Base-by-base conservation (phyloP, 1,140 invertebrate species). In the Drosophila kurseongensis region DNA sequence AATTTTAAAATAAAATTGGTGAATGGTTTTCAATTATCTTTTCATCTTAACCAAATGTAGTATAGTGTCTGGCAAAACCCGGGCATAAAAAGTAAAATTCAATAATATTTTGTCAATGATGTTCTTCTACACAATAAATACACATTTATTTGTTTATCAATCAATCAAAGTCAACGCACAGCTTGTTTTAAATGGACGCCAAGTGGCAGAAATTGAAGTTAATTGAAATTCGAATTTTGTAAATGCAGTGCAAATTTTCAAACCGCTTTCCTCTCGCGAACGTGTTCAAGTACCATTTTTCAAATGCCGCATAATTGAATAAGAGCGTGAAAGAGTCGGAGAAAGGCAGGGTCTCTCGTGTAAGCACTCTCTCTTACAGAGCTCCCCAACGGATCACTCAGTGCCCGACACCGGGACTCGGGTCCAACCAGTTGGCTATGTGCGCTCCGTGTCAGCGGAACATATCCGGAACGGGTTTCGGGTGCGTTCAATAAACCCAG, bases 201-300 rank as follows among this genome's bases (percentile, higher is more conserved):
- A 86, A 85, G 57, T 69, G 74, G 73, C 62, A 81, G 66, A 60
- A 61, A 86, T 78, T 86, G 51, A 63, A 52, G 62, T 74, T 74
- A 61, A 85, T 85, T 84, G 72, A 77, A 56, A 75, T 68, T 65
- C 45, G 60, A 78, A 50, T 78, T 58, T 75, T 41, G 50, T 57
- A 75, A 65, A 52, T 73, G 73, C 59, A 65, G 48, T 75, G 72
- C 29, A 40, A 75, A 66, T 52, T 71, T 72, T 14, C 14, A 38
- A 69, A 54, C 18, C 44, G 14, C 44, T 32, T 56, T 76, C 42
- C 13, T 14, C 18, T 41, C 18, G 14, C 14, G 29, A 35, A n/a
- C n/a, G 16, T 35, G 27, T 14, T 18, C 29, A 32, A 32, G 29
- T 32, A 32, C 7, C 29, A 32, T 50, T 35, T 29, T 41, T 51